Conservation (phyloP, 2,113 vertebrate species). For the Ovis aries region ARS-UI_Ramb_v3.0 NC_056066.1:37077501-37078000, state of each 20-base stretch:
- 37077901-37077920: neutral
- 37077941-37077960: neutral
- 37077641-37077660: neutral
- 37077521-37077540: neutral
- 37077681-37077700: neutral
- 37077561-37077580: neutral
- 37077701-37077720: neutral
- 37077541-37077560: neutral
- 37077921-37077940: neutral
- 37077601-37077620: neutral
- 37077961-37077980: neutral
- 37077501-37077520: neutral
- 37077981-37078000: neutral
- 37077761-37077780: neutral
- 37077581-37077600: neutral
- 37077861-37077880: neutral
- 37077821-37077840: neutral
- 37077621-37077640: neutral
- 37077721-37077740: fast-evolving
- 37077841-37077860: neutral
- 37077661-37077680: neutral
- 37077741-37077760: neutral
- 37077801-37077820: neutral
- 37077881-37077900: neutral
- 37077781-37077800: neutral